Evolutionary conservation across 2,113 vertebrate genomes (phyloP).

Genomic region (Coryphaenoides rupestris): DNA sequence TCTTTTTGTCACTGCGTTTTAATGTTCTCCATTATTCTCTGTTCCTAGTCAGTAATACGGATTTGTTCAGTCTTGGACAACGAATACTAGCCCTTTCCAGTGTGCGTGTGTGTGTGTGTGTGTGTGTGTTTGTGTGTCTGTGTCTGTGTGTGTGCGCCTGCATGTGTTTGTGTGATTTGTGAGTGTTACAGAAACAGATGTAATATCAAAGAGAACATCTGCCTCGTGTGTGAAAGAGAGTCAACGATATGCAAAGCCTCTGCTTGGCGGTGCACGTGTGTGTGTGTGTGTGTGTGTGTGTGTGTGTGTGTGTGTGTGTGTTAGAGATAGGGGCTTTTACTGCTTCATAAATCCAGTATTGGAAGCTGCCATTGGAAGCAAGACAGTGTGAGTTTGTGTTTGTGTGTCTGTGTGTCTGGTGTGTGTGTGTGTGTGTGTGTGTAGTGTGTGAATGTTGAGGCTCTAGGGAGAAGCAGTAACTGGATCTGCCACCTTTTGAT

Average conservation of each 20-base stretch:
- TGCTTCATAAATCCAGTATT: slow-evolving; percentile 56
- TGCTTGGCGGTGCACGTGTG: slow-evolving; percentile 39
- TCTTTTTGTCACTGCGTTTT: slow-evolving; percentile 35
- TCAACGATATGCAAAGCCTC: slow-evolving; percentile 48
- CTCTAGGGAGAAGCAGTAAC: neutral
- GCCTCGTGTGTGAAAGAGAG: slow-evolving; percentile 45
- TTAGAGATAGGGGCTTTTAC: slow-evolving; percentile 49
- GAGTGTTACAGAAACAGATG: slow-evolving; percentile 52
- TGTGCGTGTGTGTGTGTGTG: slow-evolving; percentile 9
- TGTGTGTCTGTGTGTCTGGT: neutral
- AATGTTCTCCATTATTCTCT: slow-evolving; percentile 7
- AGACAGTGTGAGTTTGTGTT: neutral
- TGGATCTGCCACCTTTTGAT: no score
- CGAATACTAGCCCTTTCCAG: slow-evolving; percentile 42
- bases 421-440: neutral
- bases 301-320: slow-evolving; percentile 13
- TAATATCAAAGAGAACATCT: slow-evolving; percentile 70
- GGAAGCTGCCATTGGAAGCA: slow-evolving; percentile 1
- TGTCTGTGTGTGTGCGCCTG: slow-evolving; percentile 10
- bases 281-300: slow-evolving; percentile 21
- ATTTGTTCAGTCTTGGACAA: slow-evolving; percentile 49
- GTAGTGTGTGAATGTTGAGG: neutral
- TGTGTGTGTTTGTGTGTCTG: neutral
- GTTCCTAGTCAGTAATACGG: slow-evolving; percentile 33
- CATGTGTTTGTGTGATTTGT: slow-evolving; percentile 20